A percentile compares a stretch with the other conserved stretches of the same genome.
Conservation (phyloP, 1,140 invertebrate species). For the Bombus breviceps region DNA sequence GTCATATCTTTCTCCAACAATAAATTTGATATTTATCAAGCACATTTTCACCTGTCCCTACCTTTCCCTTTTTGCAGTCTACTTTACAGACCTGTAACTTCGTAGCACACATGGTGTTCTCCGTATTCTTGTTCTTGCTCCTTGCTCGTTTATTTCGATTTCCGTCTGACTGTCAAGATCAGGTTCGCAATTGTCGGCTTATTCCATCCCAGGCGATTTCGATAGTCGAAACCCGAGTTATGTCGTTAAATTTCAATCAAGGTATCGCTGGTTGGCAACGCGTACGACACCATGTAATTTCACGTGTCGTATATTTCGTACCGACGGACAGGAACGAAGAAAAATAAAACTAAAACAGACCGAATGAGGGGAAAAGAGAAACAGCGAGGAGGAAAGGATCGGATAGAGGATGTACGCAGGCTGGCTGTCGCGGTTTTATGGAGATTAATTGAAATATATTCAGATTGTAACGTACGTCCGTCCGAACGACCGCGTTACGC, state of each 20-base stretch:
- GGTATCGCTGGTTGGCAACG: background rate
- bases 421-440: constrained; percentile 28
- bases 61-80: background rate
- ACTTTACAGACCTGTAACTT: background rate
- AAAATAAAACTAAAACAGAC: background rate
- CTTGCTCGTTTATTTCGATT: background rate
- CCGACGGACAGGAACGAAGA: no score
- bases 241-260: constrained; percentile 37
- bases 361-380: background rate
- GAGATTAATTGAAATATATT: constrained; percentile 55
- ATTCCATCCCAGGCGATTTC: background rate
- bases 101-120: background rate
- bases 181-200: background rate
- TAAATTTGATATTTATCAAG: no score
- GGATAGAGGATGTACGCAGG: background rate
- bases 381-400: background rate
- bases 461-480: constrained; percentile 29
- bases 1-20: no score
- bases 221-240: background rate
- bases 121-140: no score
- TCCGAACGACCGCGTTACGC: constrained; percentile 15
- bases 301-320: background rate
- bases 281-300: constrained; percentile 2
- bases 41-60: no score
- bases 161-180: background rate